Base-by-base conservation (phyloP, 92 coral and sea anemone genomes). In the Palythoa grandiflora region DNA sequence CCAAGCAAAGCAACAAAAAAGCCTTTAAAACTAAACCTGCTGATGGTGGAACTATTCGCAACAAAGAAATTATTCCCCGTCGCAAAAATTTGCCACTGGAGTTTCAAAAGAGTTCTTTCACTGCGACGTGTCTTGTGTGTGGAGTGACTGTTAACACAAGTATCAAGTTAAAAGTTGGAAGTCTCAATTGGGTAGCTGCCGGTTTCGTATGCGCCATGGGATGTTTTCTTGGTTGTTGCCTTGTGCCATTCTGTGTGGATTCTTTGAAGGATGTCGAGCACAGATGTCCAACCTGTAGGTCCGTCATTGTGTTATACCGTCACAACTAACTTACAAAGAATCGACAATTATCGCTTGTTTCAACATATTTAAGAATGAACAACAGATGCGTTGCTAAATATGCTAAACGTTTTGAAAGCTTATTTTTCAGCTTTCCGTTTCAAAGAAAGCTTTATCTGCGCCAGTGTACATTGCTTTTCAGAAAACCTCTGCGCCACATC, bases 221-320 rank as follows among this genome's bases (percentile, higher is more conserved):
- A 14, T 77, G 68, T 48, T 77, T 2, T 60, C 47, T n/a, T 9
- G 83, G 83, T 3, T 77, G 83, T 37, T 77, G 83, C 12, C 21
- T 77, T 1, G 66, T 77, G 38, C 83, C 83, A 37, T 77, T 77
- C 68, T 52, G 40, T 17, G 35, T 77, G 68, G 83, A 54, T 38
- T 77, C 83, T 55, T 21, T 77, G 40, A 77, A 77, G 47, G 83
- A 77, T 28, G 68, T 36, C 68, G 38, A 77, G 66, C 83, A 77
- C 38, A 53, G 40, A 21, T 77, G 83, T 53, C 83, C 83, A 9
- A 77, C 36, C 19, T 77, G 83, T 50, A 77, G 5, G 1, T 9
- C 83, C 7, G 47, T 13, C n/a, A 60, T 77, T 54, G 83, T 38
- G 19, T 1, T 13, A 13, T 53, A 77, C 57, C 47, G 65, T 10